Base-by-base conservation (phyloP, 2,797 vertebrate species). In the Etheostoma perlongum region DNA sequence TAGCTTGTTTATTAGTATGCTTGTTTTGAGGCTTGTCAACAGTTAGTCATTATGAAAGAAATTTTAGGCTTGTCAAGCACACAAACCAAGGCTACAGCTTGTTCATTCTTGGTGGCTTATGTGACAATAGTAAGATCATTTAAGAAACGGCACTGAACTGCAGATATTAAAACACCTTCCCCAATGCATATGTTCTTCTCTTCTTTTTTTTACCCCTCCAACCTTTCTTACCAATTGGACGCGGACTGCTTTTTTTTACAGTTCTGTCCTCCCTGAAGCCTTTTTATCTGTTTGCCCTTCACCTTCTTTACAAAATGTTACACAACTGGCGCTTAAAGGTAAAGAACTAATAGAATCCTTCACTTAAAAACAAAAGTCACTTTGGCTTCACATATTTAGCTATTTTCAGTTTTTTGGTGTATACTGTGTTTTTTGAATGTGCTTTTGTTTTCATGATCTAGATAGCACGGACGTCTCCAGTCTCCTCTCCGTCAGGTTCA, bases 241-340 rank as follows among this genome's bases (percentile, higher is more conserved):
- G 3, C 55, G 51, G 63, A 65, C 59, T 81, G 71, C 55, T 60
- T 78, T 74, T 27, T 27, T 27, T 79, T 19, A 57, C 25, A 78
- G 46, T 40, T 21, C 49, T 16, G 54, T 75, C 69, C 63, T 73
- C 78, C 52, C 47, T 48, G 9, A 16, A 13, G 57, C 59, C 72
- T 77, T 30, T 79, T 74, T 81, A 80, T 67, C 67, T 21, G 42
- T 84, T 64, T 72, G 74, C 72, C 78, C 78, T 83, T 88, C 77
- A 76, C 72, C 72, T 75, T 81, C 36, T 51, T 48, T n/a, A 54
- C 49, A 47, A 48, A 53, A 73, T 55, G 58, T 47, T 44, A 65
- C 25, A 46, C 27, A 13, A 66, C 46, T 57, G 55, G n/a, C 19
- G 13, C 49, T n/a, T 21, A 8, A 25, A 36, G 33, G 54, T 48